phyloP scores from a whole-genome alignment of 2,888 invertebrate genomes.

The Dioctria rufipes region DNA sequence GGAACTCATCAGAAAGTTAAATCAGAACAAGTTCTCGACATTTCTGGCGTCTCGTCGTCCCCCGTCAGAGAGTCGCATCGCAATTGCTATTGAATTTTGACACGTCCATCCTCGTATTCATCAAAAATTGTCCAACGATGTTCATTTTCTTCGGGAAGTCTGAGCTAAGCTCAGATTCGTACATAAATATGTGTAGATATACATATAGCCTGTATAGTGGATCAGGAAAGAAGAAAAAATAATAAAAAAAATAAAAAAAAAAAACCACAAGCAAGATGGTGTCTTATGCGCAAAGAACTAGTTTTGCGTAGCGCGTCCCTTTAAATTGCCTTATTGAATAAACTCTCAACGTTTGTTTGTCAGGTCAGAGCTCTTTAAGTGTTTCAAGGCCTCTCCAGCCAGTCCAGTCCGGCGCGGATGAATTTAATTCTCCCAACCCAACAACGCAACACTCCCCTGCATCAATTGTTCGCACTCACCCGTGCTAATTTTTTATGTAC shows the following conservation, averaged over 20 bases:
- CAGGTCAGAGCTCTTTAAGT: constrained; percentile 47
- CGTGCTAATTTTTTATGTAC: not conserved
- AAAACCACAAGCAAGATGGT: not conserved
- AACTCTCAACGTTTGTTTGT: constrained; percentile 2
- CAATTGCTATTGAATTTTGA: constrained; percentile 34
- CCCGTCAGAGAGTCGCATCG: not conserved
- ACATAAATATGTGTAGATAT: too few relatives aligned
- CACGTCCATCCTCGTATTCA: constrained; percentile 35
- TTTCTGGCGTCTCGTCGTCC: constrained; percentile 16
- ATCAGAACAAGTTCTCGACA: constrained; percentile 32
- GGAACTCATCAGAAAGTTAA: constrained; percentile 2
- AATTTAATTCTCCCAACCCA: not conserved
- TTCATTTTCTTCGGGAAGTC: not conserved
- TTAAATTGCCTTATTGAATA: constrained; percentile 21
- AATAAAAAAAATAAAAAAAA: constrained; percentile 9
- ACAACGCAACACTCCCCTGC: constrained; percentile 15
- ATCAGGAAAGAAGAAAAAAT: constrained; percentile 6
- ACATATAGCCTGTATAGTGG: not conserved
- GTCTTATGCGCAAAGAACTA: constrained; percentile 36
- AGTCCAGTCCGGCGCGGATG: not conserved
- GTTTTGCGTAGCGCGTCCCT: constrained; percentile 37
- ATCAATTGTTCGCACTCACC: constrained; percentile 17
- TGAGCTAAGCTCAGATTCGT: not conserved
- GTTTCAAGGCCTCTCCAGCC: constrained; percentile 37
- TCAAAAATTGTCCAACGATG: constrained; percentile 39